Percentiles rank a stretch among this genome's conserved stretches.
Evolutionary conservation across 2,113 vertebrate species (phyloP).

Genomic region (Apeltes quadracus): DNA sequence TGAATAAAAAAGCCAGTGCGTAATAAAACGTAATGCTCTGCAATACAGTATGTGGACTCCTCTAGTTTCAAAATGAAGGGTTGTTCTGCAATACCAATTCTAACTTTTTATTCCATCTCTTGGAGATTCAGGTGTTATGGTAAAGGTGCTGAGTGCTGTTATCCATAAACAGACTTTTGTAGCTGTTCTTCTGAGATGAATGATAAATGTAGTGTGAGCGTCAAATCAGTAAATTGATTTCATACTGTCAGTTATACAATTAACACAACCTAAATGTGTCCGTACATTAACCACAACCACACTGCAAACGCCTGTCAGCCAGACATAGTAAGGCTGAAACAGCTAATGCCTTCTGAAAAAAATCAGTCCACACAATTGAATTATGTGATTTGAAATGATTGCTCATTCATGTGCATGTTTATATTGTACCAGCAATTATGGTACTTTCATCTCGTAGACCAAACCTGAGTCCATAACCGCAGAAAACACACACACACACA

Average conservation of each 20-base stretch:
- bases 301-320: background rate
- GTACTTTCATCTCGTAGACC: constrained; percentile 3
- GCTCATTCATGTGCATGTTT: background rate
- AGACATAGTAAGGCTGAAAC: background rate
- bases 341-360: background rate
- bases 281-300: background rate
- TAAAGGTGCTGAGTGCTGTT: background rate
- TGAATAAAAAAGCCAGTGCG: background rate
- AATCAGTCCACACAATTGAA: background rate
- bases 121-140: background rate
- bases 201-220: background rate
- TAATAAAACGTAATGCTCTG: background rate
- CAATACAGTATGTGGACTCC: background rate
- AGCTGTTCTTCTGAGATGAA: background rate
- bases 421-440: background rate
- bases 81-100: background rate
- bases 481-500: constrained; percentile 17
- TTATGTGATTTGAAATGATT: background rate
- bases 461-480: constrained; percentile 11
- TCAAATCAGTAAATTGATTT: background rate
- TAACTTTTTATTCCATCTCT: background rate
- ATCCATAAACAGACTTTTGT: background rate
- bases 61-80: background rate
- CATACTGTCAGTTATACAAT: background rate
- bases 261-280: background rate